Base-by-base conservation (phyloP, 2,113 vertebrate genomes). In the Cranoglanis bouderius region DNA sequence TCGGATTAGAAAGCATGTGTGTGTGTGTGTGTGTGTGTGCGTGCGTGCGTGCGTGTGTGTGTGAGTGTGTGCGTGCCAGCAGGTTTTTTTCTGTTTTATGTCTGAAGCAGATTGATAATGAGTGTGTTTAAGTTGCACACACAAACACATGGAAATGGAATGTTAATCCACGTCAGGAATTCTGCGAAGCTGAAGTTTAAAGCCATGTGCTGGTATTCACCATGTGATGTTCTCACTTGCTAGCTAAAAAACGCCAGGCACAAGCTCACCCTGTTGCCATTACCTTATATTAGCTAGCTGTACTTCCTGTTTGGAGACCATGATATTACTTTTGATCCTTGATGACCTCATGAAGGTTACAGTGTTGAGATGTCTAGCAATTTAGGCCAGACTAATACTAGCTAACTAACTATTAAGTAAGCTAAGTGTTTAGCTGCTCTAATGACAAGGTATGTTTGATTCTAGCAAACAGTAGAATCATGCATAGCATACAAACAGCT, bases 1-100 rank as follows among this genome's bases (percentile, higher is more conserved):
- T 86, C 8, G 93, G 95, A 95, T 96, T 96, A 95, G 90, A 92
- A 87, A 90, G 92, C 89, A 92, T 94, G 92, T 92, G 87, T 82
- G 92, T 92, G 90, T 89, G 78, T 77, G 91, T 87, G 53, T 72
- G 53, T 85, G n/a, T 75, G 35, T 61, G 43, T 82, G 80, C 89
- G 86, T 82, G 70, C 86, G 85, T 90, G 83, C 85, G n/a, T 82
- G 77, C 85, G 61, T 88, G 82, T 87, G 53, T 70, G n/a, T 59
- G 77, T 88, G 85, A 49, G 38, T 87, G 91, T 53, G 38, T 72
- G 53, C 82, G 29, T 75, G 35, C 57, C 86, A 85, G 75, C 81
- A 67, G 43, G 67, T 90, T 49, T 49, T 82, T 82, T 59, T 84
- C 46, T 53, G 35, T 51, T 72, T 53, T 53, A 80, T 90, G 8